phyloP scores from a whole-genome alignment of 2,797 vertebrate genomes.

The Intellagama lesueurii region DNA sequence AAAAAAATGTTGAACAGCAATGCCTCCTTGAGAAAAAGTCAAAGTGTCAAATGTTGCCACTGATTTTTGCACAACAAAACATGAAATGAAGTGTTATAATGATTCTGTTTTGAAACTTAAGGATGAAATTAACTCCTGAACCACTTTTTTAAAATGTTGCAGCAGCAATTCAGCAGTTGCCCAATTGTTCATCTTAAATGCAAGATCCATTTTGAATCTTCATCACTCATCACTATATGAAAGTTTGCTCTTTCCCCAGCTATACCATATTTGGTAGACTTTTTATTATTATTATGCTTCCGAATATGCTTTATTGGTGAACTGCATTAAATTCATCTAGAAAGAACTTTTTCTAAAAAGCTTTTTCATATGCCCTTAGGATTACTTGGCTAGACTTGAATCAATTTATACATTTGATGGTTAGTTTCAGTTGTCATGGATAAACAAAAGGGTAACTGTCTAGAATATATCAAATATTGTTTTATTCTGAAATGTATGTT shows the following conservation, averaged over 20 bases:
- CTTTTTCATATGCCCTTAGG: constrained; percentile 76
- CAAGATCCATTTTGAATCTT: constrained; percentile 76
- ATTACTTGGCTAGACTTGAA: constrained; percentile 79
- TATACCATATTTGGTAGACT: constrained; percentile 76
- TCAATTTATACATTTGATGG: constrained; percentile 80
- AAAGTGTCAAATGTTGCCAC: constrained; percentile 47
- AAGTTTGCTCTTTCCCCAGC: constrained; percentile 68
- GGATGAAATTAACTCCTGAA: constrained; percentile 58
- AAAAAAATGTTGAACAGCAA: constrained; percentile 47
- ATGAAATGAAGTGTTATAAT: constrained; percentile 54
- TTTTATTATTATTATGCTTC: constrained; percentile 75
- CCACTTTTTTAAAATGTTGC: constrained; percentile 54
- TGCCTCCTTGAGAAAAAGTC: constrained; percentile 51
- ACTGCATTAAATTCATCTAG: constrained; percentile 80
- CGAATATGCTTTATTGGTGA: constrained; percentile 78
- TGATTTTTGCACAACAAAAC: constrained; percentile 11
- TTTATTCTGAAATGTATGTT: constrained; percentile 80
- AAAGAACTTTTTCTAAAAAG: constrained; percentile 76
- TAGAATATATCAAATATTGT: constrained; percentile 80
- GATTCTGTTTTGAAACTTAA: constrained; percentile 48
- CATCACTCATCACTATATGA: constrained; percentile 73
- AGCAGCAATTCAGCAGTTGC: constrained; percentile 65
- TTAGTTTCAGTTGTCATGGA: constrained; percentile 80
- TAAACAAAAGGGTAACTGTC: constrained; percentile 82
- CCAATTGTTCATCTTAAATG: constrained; percentile 74